Evolutionary conservation across 1,140 invertebrate species (phyloP), one percentile per base, ranked within the genome.

Genomic region (Venturia canescens): DNA sequence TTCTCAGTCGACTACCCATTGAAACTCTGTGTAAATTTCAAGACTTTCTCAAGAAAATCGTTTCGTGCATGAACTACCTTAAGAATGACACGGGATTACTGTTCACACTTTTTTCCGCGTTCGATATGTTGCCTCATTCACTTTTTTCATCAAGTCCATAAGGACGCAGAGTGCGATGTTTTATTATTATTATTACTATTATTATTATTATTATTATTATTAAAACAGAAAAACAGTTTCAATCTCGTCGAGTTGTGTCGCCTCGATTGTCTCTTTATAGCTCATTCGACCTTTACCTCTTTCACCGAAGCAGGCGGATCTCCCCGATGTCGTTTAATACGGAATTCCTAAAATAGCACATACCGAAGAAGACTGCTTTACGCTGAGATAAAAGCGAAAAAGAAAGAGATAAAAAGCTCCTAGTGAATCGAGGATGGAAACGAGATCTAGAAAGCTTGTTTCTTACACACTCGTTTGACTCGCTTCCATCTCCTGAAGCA

Each of bases 371-470:
- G 60, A 63, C n/a, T 7, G 11, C 31, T 21, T 70, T 21, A 38
- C 11, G 4, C 48, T 34, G 34, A 71, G n/a, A n/a, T n/a, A 26
- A 71, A 2, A 48, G 50, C 3, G n/a, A 71, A 63, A 23, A 69
- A 69, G 11, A 18, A 53, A 18, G 53, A 53, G 11, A 23, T 53
- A 31, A 50, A 71, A 44, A 48, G 44, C 38, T 16, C 27, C 60
- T 26, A 26, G 31, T 23, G 3, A 7, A 71, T 44, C 69, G 16
- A 48, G 13, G 48, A 48, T 38, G 71, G 71, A 74, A 74, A 29
- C 71, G 71, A 74, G 71, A 74, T 74, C 71, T 74, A 74, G 71
- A 74, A 74, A 74, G 71, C 71, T 53, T 74, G 71, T 74, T 74
- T 74, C 69, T 71, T 26, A 26, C n/a, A 34, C 16, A 48, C 69